Conservation (phyloP, 1,140 invertebrate genomes). For the Anastatus disparis region DNA sequence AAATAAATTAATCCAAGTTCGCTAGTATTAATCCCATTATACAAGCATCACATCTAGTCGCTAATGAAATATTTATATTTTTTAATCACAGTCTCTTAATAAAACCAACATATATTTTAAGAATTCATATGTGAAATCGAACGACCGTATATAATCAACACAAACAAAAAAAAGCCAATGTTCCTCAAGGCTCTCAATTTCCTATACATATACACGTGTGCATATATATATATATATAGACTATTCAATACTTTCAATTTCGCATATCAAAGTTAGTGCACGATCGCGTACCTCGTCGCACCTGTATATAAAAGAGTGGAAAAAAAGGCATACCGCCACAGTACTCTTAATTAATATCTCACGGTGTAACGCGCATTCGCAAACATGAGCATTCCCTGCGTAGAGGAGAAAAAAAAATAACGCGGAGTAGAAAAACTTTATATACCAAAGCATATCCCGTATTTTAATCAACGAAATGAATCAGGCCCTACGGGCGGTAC, state of each 20-base stretch:
- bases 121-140: not conserved
- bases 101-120: too few relatives aligned
- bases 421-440: constrained; percentile 1
- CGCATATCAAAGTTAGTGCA: not conserved
- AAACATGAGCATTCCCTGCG: too few relatives aligned
- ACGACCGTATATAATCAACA: too few relatives aligned
- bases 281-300: not conserved
- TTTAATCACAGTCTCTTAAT: not conserved
- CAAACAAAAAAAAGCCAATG: constrained; percentile 4
- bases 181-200: not conserved
- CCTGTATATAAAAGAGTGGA: not conserved
- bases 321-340: not conserved
- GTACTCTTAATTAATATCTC: constrained; percentile 35
- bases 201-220: too few relatives aligned
- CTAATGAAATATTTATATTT: too few relatives aligned
- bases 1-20: too few relatives aligned
- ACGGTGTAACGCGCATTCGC: constrained; percentile 3
- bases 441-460: not conserved
- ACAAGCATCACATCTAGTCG: not conserved
- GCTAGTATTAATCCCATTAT: too few relatives aligned
- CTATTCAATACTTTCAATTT: too few relatives aligned
- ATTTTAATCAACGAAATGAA: constrained; percentile 43
- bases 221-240: too few relatives aligned
- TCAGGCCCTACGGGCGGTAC: constrained; percentile 17
- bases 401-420: too few relatives aligned